These are phyloP conservation scores for Crotalus tigris DNA, from an alignment of 2,113 vertebrate genomes.

Conservation along the genomic window DNA sequence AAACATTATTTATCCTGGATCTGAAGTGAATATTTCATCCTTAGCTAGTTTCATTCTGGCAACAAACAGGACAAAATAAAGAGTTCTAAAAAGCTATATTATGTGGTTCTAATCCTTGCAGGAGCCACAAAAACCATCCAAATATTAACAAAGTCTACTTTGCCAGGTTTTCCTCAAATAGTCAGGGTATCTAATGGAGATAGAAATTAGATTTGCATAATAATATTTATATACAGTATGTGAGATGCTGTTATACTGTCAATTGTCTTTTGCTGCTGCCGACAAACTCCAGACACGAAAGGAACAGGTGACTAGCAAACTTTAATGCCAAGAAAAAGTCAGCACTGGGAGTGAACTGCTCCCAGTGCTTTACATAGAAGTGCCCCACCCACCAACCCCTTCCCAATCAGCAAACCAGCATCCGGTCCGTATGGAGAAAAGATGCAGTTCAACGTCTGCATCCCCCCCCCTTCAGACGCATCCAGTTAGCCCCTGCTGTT, in stretches of 20 bases:
- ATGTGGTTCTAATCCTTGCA: neutral
- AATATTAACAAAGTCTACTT: neutral
- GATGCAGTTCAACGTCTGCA: too few species aligned
- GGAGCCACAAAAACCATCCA: neutral
- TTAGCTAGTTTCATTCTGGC: neutral
- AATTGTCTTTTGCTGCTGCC: too few species aligned
- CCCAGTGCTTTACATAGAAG: too few species aligned
- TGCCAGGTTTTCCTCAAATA: neutral
- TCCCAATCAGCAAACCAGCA: too few species aligned
- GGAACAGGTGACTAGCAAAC: too few species aligned
- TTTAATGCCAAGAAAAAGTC: too few species aligned
- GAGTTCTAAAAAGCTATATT: neutral
- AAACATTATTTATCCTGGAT: neutral
- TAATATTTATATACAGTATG: neutral
- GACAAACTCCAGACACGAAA: too few species aligned
- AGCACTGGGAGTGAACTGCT: too few species aligned
- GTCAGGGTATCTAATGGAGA: neutral
- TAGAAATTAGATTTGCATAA: neutral
- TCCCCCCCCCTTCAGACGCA: too few species aligned
- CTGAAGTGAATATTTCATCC: neutral
- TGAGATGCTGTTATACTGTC: conserved; percentile 36
- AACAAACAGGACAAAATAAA: neutral
- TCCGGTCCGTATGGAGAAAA: too few species aligned
- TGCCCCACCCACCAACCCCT: too few species aligned
- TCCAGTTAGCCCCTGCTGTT: too few species aligned